Evolutionary conservation across 1,140 invertebrate genomes (phyloP).

Genomic region (Conus betulinus): DNA sequence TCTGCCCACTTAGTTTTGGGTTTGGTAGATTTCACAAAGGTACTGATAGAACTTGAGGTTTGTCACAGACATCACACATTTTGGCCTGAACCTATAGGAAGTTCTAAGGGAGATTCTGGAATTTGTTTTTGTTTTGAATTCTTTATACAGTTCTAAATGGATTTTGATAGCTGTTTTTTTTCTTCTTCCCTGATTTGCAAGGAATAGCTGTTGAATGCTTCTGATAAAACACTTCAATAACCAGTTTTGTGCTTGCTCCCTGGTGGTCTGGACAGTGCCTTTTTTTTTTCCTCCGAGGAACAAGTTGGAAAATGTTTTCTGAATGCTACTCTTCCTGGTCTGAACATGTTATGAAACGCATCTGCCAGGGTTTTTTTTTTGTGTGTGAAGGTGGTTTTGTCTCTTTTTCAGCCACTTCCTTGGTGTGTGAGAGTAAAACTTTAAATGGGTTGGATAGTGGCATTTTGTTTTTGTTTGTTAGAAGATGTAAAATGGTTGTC

Average conservation of each 20-base stretch:
- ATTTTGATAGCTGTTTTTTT: too few relatives aligned
- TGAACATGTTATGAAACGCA: too few relatives aligned
- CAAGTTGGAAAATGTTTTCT: not conserved
- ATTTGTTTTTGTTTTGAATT: not conserved
- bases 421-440: not conserved
- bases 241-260: not conserved
- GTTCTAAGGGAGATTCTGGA: not conserved
- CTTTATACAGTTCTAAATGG: too few relatives aligned
- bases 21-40: not conserved
- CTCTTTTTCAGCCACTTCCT: not conserved
- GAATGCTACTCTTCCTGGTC: not conserved
- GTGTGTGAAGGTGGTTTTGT: not conserved
- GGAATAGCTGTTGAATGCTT: too few relatives aligned
- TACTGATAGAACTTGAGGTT: not conserved
- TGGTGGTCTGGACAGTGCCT: not conserved
- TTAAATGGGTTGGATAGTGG: not conserved
- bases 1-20: not conserved
- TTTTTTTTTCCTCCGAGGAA: not conserved
- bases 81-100: not conserved
- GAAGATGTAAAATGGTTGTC: not conserved
- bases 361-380: not conserved
- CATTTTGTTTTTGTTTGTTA: not conserved
- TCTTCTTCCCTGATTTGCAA: too few relatives aligned
- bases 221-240: too few relatives aligned
- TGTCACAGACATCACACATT: not conserved